Conservation (phyloP, 1,140 invertebrate genomes). For the Pantala flavescens region DNA sequence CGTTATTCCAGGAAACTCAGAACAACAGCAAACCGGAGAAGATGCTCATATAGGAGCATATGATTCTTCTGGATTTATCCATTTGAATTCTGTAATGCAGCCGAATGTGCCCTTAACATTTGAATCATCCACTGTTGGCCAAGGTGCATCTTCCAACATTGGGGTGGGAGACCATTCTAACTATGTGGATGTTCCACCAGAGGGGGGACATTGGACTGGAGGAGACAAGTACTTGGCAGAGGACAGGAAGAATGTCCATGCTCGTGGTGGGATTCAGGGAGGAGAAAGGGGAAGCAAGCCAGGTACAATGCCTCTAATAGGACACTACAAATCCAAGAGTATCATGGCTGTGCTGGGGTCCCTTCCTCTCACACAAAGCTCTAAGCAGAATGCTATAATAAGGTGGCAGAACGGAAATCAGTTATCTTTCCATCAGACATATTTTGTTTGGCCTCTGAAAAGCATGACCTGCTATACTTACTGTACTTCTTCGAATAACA, state of each 20-base stretch:
- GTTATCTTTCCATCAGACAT: not conserved
- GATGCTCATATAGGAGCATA: not conserved
- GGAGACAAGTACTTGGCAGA: not conserved
- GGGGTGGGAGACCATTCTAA: not conserved
- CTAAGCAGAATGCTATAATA: not conserved
- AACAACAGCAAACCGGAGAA: not conserved
- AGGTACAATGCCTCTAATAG: not conserved
- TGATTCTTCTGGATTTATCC: not conserved
- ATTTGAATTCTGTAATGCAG: not conserved
- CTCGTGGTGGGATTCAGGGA: not conserved
- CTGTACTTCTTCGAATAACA: not conserved
- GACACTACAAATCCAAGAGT: not conserved
- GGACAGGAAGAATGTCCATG: conserved; percentile 8
- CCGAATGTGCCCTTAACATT: not conserved
- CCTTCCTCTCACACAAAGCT: not conserved
- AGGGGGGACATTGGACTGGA: not conserved
- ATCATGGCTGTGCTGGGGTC: not conserved
- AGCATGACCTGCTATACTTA: not conserved
- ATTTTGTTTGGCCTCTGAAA: not conserved
- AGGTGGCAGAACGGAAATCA: not conserved
- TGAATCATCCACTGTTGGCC: not conserved
- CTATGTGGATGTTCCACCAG: not conserved
- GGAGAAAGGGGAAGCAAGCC: not conserved
- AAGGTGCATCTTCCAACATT: not conserved
- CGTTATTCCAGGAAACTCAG: not conserved